phyloP scores from a whole-genome alignment of 2,888 invertebrate genomes.

The Cheilosia variabilis region DNA sequence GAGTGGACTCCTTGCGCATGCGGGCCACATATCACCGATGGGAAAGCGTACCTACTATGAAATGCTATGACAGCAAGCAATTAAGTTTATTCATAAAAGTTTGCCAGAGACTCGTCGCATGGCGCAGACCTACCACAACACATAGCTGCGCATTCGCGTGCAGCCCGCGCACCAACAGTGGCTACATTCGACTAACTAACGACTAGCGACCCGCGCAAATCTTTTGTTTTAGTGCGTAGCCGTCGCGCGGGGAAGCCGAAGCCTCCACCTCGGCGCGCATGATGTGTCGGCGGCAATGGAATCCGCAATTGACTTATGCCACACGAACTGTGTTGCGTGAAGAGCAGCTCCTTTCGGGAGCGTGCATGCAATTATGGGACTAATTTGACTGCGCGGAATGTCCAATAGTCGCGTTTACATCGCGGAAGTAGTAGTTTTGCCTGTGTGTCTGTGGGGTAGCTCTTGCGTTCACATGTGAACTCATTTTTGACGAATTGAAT shows the following conservation, averaged over 20 bases:
- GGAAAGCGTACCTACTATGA: constrained; percentile 30
- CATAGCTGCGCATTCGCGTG: constrained; percentile 62
- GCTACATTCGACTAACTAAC: constrained; percentile 51
- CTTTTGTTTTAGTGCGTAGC: constrained; percentile 70
- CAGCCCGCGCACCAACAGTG: constrained; percentile 42
- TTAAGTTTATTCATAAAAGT: constrained; percentile 66
- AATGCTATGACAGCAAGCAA: constrained; percentile 68
- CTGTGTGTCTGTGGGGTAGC: constrained; percentile 5
- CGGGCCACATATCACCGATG: constrained; percentile 4
- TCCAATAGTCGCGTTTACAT: constrained; percentile 68
- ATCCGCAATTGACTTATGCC: constrained; percentile 71
- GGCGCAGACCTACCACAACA: constrained; percentile 2
- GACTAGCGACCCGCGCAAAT: constrained; percentile 64
- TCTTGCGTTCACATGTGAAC: constrained; percentile 40
- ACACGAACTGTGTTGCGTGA: constrained; percentile 71
- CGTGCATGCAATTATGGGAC: constrained; percentile 74
- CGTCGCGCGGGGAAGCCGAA: constrained; percentile 8
- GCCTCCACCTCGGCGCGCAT: constrained; percentile 9
- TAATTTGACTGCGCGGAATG: constrained; percentile 71
- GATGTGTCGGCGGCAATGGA: constrained; percentile 35
- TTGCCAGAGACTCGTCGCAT: constrained; percentile 12
- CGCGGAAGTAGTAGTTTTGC: constrained; percentile 61
- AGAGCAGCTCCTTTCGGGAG: constrained; percentile 61
- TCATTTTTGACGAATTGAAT: constrained; percentile 59
- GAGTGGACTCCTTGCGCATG: constrained; percentile 36